Percentiles rank a stretch among this genome's conserved stretches.
These are phyloP conservation scores for Cryptoblepharus egeriae DNA, from an alignment of 2,797 vertebrate species.

Conservation along the genomic window DNA sequence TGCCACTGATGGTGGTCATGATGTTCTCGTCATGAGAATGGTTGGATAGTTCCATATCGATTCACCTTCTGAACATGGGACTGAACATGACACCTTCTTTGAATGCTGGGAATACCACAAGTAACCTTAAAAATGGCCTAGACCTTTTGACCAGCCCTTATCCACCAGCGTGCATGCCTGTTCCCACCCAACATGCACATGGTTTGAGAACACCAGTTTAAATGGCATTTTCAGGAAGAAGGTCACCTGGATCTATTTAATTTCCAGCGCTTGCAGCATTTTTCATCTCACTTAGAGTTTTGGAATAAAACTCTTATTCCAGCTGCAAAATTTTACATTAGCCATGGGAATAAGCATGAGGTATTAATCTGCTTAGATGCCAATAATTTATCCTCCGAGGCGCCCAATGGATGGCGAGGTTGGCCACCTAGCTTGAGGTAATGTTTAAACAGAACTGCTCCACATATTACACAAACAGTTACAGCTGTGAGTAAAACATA, in stretches of 20 bases:
- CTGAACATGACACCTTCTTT: too few relatives aligned
- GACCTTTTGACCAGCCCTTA: slow-evolving; percentile 8
- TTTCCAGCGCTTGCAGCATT: slow-evolving; percentile 48
- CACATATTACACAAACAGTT: slow-evolving; percentile 55
- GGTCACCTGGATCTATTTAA: slow-evolving; percentile 44
- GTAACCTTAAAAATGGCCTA: slow-evolving; percentile 9
- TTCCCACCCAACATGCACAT: slow-evolving; percentile 20
- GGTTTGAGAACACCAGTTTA: slow-evolving; percentile 37
- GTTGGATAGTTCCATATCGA: slow-evolving; percentile 13
- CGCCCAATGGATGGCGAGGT: slow-evolving; percentile 54
- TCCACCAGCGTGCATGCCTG: background rate
- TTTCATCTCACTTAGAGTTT: slow-evolving; percentile 54
- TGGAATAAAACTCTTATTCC: slow-evolving; percentile 53
- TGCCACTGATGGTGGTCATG: too few relatives aligned
- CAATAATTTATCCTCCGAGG: slow-evolving; percentile 64
- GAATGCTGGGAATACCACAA: background rate
- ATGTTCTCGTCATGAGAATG: background rate
- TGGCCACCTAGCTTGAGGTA: slow-evolving; percentile 62
- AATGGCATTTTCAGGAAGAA: slow-evolving; percentile 38
- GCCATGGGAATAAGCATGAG: slow-evolving; percentile 63
- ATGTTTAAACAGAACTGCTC: slow-evolving; percentile 68
- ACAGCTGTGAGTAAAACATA: slow-evolving; percentile 62
- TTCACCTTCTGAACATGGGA: background rate
- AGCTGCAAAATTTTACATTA: slow-evolving; percentile 62
- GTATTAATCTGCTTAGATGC: slow-evolving; percentile 68